phyloP scores from a whole-genome alignment of 2,888 invertebrate genomes.

The Leucophora obtusa region DNA sequence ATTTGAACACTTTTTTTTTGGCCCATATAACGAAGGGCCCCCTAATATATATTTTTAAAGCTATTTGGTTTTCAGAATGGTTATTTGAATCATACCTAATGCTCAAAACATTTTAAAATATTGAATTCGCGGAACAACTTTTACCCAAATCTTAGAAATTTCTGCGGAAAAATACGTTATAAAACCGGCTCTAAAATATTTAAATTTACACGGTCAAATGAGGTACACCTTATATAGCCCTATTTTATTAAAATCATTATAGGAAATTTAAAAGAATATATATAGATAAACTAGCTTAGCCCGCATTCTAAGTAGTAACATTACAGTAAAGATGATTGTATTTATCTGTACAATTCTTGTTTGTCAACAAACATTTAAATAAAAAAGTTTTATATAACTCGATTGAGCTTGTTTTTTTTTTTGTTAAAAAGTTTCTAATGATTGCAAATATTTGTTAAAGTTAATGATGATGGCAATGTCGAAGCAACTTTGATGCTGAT shows the following conservation, averaged over 20 bases:
- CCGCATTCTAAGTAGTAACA: constrained; percentile 28
- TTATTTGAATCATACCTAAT: too few species aligned
- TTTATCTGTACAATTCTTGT: not conserved
- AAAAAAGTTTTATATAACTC: constrained; percentile 11
- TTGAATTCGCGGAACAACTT: too few species aligned
- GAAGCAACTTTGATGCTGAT: not conserved
- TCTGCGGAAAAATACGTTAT: too few species aligned
- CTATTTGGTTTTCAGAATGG: too few species aligned
- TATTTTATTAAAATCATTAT: not conserved
- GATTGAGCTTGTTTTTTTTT: constrained; percentile 23
- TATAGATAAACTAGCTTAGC: constrained; percentile 14
- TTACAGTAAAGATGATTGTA: not conserved
- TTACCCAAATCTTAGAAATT: too few species aligned
- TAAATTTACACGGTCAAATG: too few species aligned
- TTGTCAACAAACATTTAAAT: not conserved
- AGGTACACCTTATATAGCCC: too few species aligned
- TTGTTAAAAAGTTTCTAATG: constrained; percentile 56
- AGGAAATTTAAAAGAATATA: not conserved
- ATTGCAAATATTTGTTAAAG: constrained; percentile 57
- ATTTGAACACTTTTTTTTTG: too few species aligned
- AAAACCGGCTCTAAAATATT: too few species aligned
- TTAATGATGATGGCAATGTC: constrained; percentile 42
- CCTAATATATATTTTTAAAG: too few species aligned
- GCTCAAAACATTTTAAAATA: too few species aligned
- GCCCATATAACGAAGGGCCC: too few species aligned